Conservation (phyloP, 2,888 invertebrate genomes). For the Synergus japonicus region DNA sequence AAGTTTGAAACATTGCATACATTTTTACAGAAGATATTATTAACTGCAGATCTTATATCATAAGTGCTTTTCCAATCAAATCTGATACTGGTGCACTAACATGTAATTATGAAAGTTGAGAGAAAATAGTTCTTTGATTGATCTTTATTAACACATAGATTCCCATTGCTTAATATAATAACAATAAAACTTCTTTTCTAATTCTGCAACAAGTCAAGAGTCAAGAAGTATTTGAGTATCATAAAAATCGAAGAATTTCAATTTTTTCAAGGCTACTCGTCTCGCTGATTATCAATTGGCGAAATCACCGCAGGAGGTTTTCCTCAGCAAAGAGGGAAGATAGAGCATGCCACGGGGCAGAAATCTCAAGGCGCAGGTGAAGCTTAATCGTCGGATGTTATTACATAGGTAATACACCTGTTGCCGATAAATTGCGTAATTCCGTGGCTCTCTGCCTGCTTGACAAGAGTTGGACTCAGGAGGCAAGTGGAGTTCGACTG, state of each 20-base stretch:
- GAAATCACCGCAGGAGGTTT: neutral
- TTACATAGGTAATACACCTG: conserved; percentile 62
- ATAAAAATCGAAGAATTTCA: neutral
- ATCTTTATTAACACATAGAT: neutral
- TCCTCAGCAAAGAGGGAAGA: neutral
- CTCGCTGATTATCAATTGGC: neutral
- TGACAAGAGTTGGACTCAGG: conserved; percentile 53
- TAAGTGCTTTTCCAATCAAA: neutral
- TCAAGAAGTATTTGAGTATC: neutral
- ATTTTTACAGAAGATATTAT: neutral
- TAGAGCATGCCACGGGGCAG: conserved; percentile 4
- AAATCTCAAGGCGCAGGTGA: conserved; percentile 5
- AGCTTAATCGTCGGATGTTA: conserved; percentile 42
- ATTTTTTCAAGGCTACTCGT: neutral
- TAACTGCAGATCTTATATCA: neutral
- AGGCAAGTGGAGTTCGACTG: conserved; percentile 55
- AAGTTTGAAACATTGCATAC: neutral
- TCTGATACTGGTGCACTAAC: neutral
- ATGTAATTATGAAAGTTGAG: neutral
- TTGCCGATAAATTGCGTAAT: conserved; percentile 60
- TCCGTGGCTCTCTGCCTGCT: conserved; percentile 29
- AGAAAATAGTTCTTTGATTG: no score
- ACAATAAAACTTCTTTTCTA: neutral
- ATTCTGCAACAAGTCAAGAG: neutral
- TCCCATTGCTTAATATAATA: neutral